Percentiles rank a stretch among this genome's conserved stretches.
phyloP scores from a whole-genome alignment of 2,113 vertebrate genomes.

The Sciurus niger region DNA sequence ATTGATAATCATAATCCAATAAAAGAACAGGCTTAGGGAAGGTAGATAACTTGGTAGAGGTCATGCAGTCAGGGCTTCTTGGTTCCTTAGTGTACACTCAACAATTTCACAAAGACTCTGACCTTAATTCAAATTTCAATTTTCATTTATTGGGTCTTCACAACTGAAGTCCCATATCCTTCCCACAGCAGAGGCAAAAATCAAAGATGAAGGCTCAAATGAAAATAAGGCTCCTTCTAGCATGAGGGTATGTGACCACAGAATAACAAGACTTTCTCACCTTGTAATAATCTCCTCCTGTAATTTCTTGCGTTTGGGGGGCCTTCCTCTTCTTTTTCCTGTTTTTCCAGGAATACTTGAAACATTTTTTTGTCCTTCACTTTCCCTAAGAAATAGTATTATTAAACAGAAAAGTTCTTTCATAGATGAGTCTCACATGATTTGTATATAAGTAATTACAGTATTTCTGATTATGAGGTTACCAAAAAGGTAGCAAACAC shows the following conservation, averaged over 20 bases:
- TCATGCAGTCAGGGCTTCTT: background rate
- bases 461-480: background rate
- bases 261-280: conserved; percentile 85
- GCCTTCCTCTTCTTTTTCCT: conserved; percentile 95
- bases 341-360: conserved; percentile 88
- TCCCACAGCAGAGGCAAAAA: background rate
- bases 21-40: background rate
- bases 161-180: background rate
- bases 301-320: conserved; percentile 95
- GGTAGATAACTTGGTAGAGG: background rate
- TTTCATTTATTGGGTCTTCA: background rate
- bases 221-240: background rate
- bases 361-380: conserved; percentile 85
- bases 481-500: conserved; percentile 51
- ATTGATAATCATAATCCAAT: background rate
- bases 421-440: background rate
- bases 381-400: conserved; percentile 84
- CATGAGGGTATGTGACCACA: background rate
- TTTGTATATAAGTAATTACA: background rate
- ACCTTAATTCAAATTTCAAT: background rate
- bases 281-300: conserved; percentile 90
- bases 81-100: too few species aligned
- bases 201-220: background rate
- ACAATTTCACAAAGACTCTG: background rate
- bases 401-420: conserved; percentile 54